Evolutionary conservation across 2,888 invertebrate genomes (phyloP).

Genomic region (Aphodius granarius): DNA sequence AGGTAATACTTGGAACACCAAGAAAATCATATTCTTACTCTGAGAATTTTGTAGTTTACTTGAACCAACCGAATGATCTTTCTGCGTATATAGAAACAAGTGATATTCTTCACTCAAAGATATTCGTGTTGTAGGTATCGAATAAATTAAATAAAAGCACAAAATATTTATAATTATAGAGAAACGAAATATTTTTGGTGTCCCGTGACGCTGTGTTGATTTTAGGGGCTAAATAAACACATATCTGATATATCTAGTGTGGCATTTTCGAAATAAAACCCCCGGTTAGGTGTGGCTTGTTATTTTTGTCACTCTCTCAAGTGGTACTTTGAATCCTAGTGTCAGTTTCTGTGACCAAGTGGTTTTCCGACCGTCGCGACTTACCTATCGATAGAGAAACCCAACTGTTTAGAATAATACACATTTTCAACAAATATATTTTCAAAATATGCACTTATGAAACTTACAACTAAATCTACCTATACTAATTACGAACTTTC

Average conservation of each 20-base stretch:
- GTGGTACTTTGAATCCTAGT: not conserved
- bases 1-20: no score
- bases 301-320: not conserved
- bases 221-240: not conserved
- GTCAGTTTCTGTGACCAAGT: not conserved
- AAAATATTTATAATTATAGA: not conserved
- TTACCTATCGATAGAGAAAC: not conserved
- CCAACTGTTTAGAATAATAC: not conserved
- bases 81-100: no score
- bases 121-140: no score
- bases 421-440: not conserved
- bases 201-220: not conserved
- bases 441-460: no score
- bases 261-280: not conserved
- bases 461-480: no score
- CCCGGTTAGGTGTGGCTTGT: not conserved
- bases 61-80: no score
- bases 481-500: no score
- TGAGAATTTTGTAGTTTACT: no score
- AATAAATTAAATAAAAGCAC: no score
- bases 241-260: not conserved
- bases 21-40: no score
- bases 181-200: not conserved
- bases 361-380: not conserved
- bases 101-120: no score